Evolutionary conservation across 2,888 invertebrate species (phyloP), one percentile per base, ranked within the genome.

Genomic region (Thelaira solivaga): DNA sequence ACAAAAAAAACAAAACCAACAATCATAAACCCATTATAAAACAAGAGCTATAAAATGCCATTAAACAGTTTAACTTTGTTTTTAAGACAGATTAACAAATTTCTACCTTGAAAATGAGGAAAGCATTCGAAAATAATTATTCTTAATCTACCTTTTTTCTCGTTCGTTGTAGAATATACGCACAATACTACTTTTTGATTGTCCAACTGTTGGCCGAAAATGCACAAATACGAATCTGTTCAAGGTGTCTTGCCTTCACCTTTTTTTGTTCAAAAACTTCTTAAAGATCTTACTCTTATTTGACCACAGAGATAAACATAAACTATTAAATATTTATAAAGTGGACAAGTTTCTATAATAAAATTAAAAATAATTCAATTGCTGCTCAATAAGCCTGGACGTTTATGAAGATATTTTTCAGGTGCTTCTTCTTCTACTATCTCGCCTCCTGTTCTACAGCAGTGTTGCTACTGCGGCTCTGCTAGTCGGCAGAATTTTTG

Each of bases 321-420:
- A 8, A n/a, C 16, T 10, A 26, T 34, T 45, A 55, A n/a, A 10
- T 11, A 41, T 36, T 41, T 10, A 16, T 5, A 11, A 34, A 61
- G 13, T 36, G 3, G 6, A 18, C 49, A 55, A 18, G n/a, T 65
- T 61, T 51, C 49, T 55, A 2, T 18, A 16, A 47, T 47, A 62
- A 16, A 41, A 31, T 49, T 47, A 31, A 47, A 43, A 61, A 55
- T 29, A 4, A 45, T 39, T 26, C 16, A 62, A 31, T 69, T 64
- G 36, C 57, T 55, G 45, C 45, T 69, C 68, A 49, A 69, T 72
- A 61, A 45, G 47, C 53, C 68, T 77, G 73, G 62, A 77, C 77
- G 73, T 68, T 76, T 72, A 45, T 49, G 61, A 69, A 73, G 55
- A 78, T 74, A 67, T 74, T 74, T 75, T 69, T 74, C 59, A 64